Conservation (phyloP, 2,888 invertebrate species). For the Acanthosepion pharaonis region DNA sequence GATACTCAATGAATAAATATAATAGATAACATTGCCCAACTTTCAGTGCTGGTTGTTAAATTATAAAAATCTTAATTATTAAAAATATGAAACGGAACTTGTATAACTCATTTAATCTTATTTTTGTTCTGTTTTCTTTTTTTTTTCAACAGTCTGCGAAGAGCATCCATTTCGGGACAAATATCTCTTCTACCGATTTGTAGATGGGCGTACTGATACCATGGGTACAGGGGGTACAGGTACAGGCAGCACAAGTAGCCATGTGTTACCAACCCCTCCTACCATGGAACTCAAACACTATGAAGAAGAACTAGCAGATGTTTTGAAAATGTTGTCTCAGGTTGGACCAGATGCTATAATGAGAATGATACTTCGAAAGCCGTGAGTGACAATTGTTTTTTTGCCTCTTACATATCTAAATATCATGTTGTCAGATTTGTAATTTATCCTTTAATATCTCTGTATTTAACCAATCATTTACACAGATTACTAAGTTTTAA, state of each 20-base stretch:
- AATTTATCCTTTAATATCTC: background rate
- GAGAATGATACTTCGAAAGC: slow-evolving; percentile 86
- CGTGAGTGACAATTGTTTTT: slow-evolving; percentile 78
- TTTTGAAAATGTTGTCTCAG: slow-evolving; percentile 81
- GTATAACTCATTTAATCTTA: background rate
- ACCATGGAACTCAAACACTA: slow-evolving; percentile 64
- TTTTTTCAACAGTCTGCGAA: slow-evolving; percentile 79
- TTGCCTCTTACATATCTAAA: no score
- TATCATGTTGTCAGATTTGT: no score
- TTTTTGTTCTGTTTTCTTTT: background rate
- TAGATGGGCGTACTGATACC: slow-evolving; percentile 83
- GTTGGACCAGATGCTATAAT: slow-evolving; percentile 86
- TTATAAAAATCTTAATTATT: no score
- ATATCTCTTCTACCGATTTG: slow-evolving; percentile 87
- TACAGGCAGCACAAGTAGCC: background rate
- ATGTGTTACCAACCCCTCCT: slow-evolving; percentile 56
- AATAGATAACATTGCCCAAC: no score
- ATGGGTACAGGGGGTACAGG: slow-evolving; percentile 73
- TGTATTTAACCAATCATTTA: background rate
- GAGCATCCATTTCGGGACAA: slow-evolving; percentile 89
- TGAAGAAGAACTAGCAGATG: slow-evolving; percentile 82
- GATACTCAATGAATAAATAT: no score
- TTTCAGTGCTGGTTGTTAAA: no score
- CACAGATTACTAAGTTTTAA: background rate
- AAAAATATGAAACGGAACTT: background rate